phyloP scores from a whole-genome alignment of 2,888 invertebrate species.

The Sisyra nigra region DNA sequence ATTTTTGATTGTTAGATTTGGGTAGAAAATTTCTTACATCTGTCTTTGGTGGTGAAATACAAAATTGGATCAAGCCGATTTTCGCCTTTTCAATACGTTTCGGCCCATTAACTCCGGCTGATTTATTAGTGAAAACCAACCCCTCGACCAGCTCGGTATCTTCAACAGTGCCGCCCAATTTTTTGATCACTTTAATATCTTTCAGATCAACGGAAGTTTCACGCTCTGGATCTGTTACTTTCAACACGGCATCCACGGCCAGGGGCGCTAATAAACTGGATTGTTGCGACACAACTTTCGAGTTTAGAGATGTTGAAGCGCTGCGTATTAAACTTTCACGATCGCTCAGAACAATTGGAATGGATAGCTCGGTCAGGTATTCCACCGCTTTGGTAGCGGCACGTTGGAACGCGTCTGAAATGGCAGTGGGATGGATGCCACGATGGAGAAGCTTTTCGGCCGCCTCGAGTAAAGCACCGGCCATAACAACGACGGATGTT shows the following conservation, averaged over 20 bases:
- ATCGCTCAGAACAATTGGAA: slow-evolving; percentile 71
- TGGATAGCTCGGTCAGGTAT: slow-evolving; percentile 71
- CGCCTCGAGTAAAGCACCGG: slow-evolving; percentile 89
- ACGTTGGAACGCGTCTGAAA: slow-evolving; percentile 92
- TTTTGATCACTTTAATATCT: slow-evolving; percentile 94
- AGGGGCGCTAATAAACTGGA: slow-evolving; percentile 89
- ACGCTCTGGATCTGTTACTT: slow-evolving; percentile 53
- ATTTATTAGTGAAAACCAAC: slow-evolving; percentile 82
- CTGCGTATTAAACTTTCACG: slow-evolving; percentile 78
- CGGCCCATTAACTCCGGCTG: slow-evolving; percentile 81
- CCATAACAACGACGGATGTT: slow-evolving; percentile 94
- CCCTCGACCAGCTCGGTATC: slow-evolving; percentile 93
- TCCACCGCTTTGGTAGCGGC: slow-evolving; percentile 59
- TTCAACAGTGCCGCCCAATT: slow-evolving; percentile 93
- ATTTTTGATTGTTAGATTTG: neutral
- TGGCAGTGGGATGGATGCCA: slow-evolving; percentile 94
- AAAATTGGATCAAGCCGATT: slow-evolving; percentile 97
- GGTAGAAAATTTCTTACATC: slow-evolving; percentile 45
- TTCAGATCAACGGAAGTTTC: slow-evolving; percentile 69
- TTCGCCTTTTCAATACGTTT: slow-evolving; percentile 93
- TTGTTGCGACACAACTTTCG: slow-evolving; percentile 98
- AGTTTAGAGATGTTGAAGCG: slow-evolving; percentile 95
- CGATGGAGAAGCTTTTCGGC: slow-evolving; percentile 81
- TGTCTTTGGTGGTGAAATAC: slow-evolving; percentile 98
- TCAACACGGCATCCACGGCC: slow-evolving; percentile 92